A percentile compares a stretch with the other conserved stretches of the same genome.
These are phyloP conservation scores for Coregonus clupeaformis DNA, from an alignment of 2,113 vertebrate species.

Conservation along the genomic window DNA sequence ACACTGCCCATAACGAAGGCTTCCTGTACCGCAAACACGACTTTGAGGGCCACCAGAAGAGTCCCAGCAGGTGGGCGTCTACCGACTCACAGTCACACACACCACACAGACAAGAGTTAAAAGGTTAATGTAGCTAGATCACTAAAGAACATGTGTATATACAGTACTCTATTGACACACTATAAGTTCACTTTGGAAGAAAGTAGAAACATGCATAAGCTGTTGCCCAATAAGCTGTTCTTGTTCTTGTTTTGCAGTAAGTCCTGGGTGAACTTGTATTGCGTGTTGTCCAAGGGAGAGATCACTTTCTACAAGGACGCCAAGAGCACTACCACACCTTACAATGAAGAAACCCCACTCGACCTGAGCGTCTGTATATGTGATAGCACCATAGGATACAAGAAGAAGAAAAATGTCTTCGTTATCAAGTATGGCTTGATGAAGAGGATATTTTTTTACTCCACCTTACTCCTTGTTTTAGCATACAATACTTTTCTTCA, in stretches of 20 bases:
- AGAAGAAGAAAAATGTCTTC: constrained; percentile 93
- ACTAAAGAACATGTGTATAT: too few relatives aligned
- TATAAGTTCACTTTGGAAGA: too few relatives aligned
- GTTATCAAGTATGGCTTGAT: constrained; percentile 78
- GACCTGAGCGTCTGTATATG: constrained; percentile 79
- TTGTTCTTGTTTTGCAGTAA: constrained; percentile 60
- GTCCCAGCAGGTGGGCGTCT: constrained; percentile 81
- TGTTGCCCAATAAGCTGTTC: background rate
- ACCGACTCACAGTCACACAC: too few relatives aligned
- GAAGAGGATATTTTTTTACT: background rate
- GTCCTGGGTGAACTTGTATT: constrained; percentile 89
- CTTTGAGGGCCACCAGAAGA: constrained; percentile 85
- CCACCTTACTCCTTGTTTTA: background rate
- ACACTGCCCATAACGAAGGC: constrained; percentile 85
- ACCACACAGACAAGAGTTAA: too few relatives aligned
- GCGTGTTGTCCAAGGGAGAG: constrained; percentile 81
- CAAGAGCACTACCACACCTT: constrained; percentile 77
- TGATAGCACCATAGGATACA: constrained; percentile 86
- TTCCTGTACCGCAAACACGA: constrained; percentile 90
- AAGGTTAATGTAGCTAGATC: too few relatives aligned
- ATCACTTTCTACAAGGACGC: constrained; percentile 88
- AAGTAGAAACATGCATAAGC: background rate
- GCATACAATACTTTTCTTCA: background rate
- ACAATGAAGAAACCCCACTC: constrained; percentile 84
- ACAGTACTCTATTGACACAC: too few relatives aligned